These are phyloP conservation scores for Xiphias gladius DNA, from an alignment of 2,113 vertebrate genomes.

Conservation along the genomic window DNA sequence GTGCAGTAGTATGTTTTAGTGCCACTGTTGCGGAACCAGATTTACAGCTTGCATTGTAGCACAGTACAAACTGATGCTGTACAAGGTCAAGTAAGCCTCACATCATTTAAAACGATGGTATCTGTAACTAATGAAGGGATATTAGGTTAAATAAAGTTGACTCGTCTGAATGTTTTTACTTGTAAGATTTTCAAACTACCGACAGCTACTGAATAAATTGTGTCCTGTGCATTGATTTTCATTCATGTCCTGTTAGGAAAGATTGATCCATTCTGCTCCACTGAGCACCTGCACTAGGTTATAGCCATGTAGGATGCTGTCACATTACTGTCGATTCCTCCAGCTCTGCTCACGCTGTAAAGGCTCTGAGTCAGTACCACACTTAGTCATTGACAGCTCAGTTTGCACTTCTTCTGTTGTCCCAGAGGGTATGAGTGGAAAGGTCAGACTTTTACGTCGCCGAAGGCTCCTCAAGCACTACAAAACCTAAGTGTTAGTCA, in stretches of 20 bases:
- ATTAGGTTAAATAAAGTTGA: constrained; percentile 36
- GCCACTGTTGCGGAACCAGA: constrained; percentile 13
- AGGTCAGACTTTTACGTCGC: constrained; percentile 56
- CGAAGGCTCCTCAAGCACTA: constrained; percentile 26
- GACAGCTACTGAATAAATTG: constrained; percentile 48
- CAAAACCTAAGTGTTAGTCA: constrained; percentile 29
- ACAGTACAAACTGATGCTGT: not conserved
- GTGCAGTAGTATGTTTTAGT: constrained; percentile 13
- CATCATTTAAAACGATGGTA: not conserved
- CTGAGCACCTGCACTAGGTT: constrained; percentile 58
- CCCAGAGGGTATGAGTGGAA: constrained; percentile 55
- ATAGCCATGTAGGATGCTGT: constrained; percentile 41
- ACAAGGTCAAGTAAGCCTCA: constrained; percentile 5
- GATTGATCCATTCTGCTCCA: constrained; percentile 68
- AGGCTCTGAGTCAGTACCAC: constrained; percentile 40
- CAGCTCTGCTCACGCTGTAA: constrained; percentile 29
- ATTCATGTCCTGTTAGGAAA: constrained; percentile 62
- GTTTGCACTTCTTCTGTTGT: constrained; percentile 56
- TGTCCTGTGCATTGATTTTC: constrained; percentile 72
- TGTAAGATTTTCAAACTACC: constrained; percentile 22
- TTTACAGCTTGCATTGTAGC: not conserved
- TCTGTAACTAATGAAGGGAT: constrained; percentile 15
- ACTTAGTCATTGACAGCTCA: constrained; percentile 58
- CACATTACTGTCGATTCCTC: constrained; percentile 28
- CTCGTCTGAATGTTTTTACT: constrained; percentile 9